Conservation (phyloP, 1,140 invertebrate species). For the Temnothorax nylanderi region DNA sequence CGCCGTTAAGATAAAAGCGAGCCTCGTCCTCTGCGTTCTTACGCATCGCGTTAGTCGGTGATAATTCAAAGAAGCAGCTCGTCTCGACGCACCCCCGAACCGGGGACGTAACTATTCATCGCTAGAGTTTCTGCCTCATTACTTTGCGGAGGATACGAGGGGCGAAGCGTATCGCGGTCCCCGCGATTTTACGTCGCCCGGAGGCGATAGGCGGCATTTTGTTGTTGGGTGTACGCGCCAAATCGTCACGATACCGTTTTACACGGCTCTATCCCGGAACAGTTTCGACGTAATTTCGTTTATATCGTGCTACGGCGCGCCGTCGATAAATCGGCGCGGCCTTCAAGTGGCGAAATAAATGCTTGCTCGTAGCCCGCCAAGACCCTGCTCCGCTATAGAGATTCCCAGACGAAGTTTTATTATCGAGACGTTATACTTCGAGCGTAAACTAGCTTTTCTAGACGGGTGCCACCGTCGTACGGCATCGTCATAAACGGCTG, state of each 20-base stretch:
- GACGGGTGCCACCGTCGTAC: conserved; percentile 43
- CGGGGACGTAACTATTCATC: conserved; percentile 49
- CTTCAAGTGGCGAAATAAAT: conserved; percentile 48
- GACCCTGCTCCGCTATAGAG: conserved; percentile 29
- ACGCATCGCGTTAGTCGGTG: conserved; percentile 58
- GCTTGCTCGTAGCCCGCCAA: conserved; percentile 28
- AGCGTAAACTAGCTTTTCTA: conserved; percentile 58
- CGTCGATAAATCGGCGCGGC: conserved; percentile 31
- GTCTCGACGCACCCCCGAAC: neutral
- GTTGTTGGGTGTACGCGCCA: conserved; percentile 21
- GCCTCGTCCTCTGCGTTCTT: conserved; percentile 53
- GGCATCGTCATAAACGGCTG: conserved; percentile 48
- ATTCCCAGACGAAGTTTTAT: conserved; percentile 62
- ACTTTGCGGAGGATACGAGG: conserved; percentile 16
- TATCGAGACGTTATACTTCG: conserved; percentile 50
- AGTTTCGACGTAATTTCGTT: conserved; percentile 59
- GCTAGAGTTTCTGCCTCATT: conserved; percentile 60
- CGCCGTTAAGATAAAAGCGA: conserved; percentile 69
- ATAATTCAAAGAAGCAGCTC: conserved; percentile 62
- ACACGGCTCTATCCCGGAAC: conserved; percentile 43
- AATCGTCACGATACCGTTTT: conserved; percentile 41
- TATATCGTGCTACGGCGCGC: conserved; percentile 45
- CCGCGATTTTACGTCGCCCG: conserved; percentile 24
- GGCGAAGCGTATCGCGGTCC: conserved; percentile 2
- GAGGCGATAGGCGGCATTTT: conserved; percentile 27